phyloP scores from a whole-genome alignment of 1,140 invertebrate genomes.

The Atopsyche davidsoni region DNA sequence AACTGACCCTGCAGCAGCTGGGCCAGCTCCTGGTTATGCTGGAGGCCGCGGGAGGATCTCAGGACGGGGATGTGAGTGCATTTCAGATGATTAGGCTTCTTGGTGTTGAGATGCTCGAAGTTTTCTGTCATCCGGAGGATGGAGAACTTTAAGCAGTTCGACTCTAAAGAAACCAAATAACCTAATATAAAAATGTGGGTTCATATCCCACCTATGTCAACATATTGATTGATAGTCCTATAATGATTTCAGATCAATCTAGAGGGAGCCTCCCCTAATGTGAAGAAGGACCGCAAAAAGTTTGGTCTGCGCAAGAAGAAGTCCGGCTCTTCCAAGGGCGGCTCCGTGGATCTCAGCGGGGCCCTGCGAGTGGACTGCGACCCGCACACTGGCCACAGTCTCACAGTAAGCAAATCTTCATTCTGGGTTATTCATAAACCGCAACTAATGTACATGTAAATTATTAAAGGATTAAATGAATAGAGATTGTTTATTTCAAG shows the following conservation, averaged over 20 bases:
- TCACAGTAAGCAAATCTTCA: slow-evolving; percentile 26
- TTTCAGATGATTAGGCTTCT: no score
- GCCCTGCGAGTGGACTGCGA: slow-evolving; percentile 35
- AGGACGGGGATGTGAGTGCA: slow-evolving; percentile 26
- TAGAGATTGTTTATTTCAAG: no score
- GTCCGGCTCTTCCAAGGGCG: slow-evolving; percentile 50
- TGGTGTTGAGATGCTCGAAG: no score
- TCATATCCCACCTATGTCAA: no score
- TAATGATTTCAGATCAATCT: slow-evolving; percentile 34
- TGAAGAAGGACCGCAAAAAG: slow-evolving; percentile 62
- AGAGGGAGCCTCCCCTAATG: slow-evolving; percentile 56
- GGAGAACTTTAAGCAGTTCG: no score
- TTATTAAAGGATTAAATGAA: neutral
- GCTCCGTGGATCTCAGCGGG: slow-evolving; percentile 54
- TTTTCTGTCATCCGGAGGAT: no score
- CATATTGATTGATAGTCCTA: neutral
- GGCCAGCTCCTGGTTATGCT: slow-evolving; percentile 50
- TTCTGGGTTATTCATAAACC: neutral
- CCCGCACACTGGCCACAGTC: slow-evolving; percentile 24
- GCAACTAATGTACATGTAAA: neutral
- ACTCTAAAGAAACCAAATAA: no score
- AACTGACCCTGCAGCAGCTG: slow-evolving; percentile 60
- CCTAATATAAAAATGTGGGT: no score
- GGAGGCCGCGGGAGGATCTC: slow-evolving; percentile 32
- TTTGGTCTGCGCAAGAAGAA: slow-evolving; percentile 67